These are phyloP conservation scores for Pelecanus crispus DNA, from an alignment of 2,113 vertebrate genomes.

Conservation along the genomic window DNA sequence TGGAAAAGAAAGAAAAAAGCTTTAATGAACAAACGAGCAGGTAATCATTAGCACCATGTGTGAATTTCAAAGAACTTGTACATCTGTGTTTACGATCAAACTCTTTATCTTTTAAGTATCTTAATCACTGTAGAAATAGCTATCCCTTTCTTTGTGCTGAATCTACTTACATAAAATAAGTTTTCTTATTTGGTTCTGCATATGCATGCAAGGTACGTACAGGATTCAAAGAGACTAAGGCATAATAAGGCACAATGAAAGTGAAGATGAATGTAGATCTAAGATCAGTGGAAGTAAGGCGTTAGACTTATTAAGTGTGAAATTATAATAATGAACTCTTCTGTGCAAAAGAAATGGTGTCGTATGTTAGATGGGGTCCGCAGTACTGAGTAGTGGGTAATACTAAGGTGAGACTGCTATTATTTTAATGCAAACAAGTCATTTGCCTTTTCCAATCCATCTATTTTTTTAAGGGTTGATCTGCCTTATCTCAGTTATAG, in stretches of 20 bases:
- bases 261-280: neutral
- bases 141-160: neutral
- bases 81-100: neutral
- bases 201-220: neutral
- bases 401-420: neutral
- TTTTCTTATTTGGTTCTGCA: neutral
- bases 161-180: neutral
- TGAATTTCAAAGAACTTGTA: neutral
- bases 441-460: neutral
- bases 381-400: neutral
- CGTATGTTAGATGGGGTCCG: neutral
- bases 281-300: neutral
- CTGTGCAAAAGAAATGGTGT: neutral
- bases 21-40: neutral
- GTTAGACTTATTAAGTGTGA: neutral
- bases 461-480: neutral
- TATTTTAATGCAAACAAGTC: neutral
- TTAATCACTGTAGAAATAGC: neutral
- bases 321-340: neutral
- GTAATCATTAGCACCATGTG: neutral
- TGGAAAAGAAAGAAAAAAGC: neutral
- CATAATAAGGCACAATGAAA: neutral
- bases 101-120: neutral
- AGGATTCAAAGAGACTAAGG: neutral
- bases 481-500: neutral